phyloP scores from a whole-genome alignment of 2,797 vertebrate species.

The Pantherophis vulpinus region DNA sequence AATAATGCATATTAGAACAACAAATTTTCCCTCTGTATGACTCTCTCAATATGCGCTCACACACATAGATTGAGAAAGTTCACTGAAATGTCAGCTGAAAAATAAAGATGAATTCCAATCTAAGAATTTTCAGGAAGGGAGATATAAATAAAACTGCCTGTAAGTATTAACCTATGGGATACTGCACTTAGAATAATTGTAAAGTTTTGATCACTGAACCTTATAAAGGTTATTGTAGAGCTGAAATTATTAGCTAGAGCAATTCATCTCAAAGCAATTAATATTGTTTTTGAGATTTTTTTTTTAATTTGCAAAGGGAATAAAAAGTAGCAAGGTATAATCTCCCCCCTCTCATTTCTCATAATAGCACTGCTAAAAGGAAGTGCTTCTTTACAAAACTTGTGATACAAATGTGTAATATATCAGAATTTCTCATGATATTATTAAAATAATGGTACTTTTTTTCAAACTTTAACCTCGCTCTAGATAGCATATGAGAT shows the following conservation, averaged over 20 bases:
- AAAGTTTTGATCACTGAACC: not conserved
- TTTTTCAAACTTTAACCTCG: not conserved
- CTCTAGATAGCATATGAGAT: not conserved
- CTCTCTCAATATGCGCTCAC: not conserved
- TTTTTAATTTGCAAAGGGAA: not conserved
- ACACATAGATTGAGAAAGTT: not conserved
- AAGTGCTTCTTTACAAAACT: not conserved
- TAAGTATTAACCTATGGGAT: not conserved
- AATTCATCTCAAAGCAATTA: not conserved
- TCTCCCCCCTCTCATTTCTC: not conserved
- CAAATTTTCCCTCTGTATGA: not conserved
- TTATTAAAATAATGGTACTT: not conserved
- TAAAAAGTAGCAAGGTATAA: not conserved
- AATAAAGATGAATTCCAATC: not conserved
- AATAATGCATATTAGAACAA: not conserved
- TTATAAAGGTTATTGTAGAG: not conserved
- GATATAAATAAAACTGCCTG: not conserved
- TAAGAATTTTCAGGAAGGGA: not conserved
- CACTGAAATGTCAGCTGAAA: not conserved
- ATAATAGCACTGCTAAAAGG: not conserved
- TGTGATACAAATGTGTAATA: not conserved
- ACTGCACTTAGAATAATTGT: not conserved
- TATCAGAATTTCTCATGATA: not conserved
- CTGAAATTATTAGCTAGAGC: not conserved
- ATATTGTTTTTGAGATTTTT: not conserved